A percentile compares a stretch with the other conserved stretches of the same genome.
These are phyloP conservation scores for Vicugna pacos DNA, from an alignment of 2,113 vertebrate genomes.

Conservation along the genomic window DNA sequence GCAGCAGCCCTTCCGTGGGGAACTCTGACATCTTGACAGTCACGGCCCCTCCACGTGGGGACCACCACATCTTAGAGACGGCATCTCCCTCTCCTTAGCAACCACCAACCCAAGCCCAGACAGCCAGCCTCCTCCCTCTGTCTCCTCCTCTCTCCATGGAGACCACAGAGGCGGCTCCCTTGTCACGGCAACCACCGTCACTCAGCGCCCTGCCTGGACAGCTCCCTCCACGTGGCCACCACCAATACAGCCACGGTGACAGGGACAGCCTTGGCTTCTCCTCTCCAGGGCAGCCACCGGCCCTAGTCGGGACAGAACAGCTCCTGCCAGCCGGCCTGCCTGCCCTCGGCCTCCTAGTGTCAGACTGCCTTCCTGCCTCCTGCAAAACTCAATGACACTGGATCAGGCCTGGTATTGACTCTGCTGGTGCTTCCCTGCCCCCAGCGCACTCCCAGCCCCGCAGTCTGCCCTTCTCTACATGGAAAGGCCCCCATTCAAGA, in stretches of 20 bases:
- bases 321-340: background rate
- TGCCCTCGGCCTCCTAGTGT: background rate
- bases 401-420: background rate
- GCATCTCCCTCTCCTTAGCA: slow-evolving; percentile 72
- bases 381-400: background rate
- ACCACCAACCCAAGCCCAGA: slow-evolving; percentile 41
- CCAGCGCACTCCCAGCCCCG: background rate
- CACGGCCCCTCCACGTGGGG: slow-evolving; percentile 62
- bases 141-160: slow-evolving; percentile 75
- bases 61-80: slow-evolving; percentile 51
- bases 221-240: slow-evolving; percentile 80
- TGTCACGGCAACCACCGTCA: slow-evolving; percentile 52
- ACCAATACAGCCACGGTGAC: slow-evolving; percentile 56
- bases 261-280: background rate
- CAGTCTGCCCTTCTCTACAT: background rate
- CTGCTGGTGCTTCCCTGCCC: background rate
- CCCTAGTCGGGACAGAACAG: background rate
- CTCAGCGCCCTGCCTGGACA: slow-evolving; percentile 65
- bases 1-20: background rate
- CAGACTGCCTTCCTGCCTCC: background rate
- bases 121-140: slow-evolving; percentile 26
- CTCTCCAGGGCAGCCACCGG: slow-evolving; percentile 24
- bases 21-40: background rate
- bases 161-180: slow-evolving; percentile 67
- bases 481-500: background rate